Base-by-base conservation (phyloP, 2,797 vertebrate species). In the Gallinago solitaria region DNA sequence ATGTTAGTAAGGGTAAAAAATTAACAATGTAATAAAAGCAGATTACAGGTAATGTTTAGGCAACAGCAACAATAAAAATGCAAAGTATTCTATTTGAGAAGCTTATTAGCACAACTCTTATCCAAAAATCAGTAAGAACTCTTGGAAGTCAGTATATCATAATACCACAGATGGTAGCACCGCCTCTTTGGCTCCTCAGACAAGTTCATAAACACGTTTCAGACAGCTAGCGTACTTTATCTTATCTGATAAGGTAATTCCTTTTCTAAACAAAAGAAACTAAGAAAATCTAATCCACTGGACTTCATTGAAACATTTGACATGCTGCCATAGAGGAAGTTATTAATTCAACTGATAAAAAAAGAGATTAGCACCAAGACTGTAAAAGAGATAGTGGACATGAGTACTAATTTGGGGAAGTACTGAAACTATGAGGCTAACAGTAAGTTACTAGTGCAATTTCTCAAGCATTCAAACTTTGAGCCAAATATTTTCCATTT, bases 231-330 rank as follows among this genome's bases (percentile, higher is more conserved):
- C 6, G 0, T 32, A 25, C 12, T 87, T 92, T 47, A 39, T 83
- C 68, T 93, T 64, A 87, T 89, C 92, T 89, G 95, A 94, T 94
- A 89, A 77, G 51, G 25, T 50, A 83, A 80, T 61, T 92, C 14
- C 37, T 83, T 89, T 90, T 37, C 68, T 87, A 78, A 50, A 54
- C 18, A 87, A 90, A 93, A 56, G 67, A 87, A 83, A 6, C 32
- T 61, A 21, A 87, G 51, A 79, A 57, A 82, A 79, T 27, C 20
- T 57, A 77, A 77, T 83, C 32, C 32, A 39, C 25, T 63, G 59
- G 47, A 73, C 35, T 81, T 82, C 37, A 61, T 27, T 50, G 64
- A 81, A 86, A 43, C 18, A 43, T 57, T 88, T 90, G 41, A 61
- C 50, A 53, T 6, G 9, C 5, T 89, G 60, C 60, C 64, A 64